Evolutionary conservation across 2,113 vertebrate genomes (phyloP).

Genomic region (Corvus hawaiiensis): DNA sequence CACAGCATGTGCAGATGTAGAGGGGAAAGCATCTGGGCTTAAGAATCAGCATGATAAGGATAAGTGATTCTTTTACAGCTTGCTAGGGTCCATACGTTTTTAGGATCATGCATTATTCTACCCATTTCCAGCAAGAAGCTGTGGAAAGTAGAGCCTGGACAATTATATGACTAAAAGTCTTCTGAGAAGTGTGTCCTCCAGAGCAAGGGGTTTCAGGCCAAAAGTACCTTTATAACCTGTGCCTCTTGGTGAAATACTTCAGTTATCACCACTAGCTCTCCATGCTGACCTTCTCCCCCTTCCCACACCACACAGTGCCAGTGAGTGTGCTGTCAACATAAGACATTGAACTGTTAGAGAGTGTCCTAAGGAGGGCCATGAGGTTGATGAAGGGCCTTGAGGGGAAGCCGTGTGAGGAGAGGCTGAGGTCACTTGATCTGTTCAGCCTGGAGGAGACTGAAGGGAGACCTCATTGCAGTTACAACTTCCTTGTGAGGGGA

Average conservation of each 20-base stretch:
- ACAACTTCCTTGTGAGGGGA: fast-evolving
- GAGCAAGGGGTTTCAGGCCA: neutral
- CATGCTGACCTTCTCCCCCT: neutral
- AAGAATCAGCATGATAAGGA: neutral
- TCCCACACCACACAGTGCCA: neutral
- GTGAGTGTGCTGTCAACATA: neutral
- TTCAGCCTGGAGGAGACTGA: neutral
- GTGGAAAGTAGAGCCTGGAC: neutral
- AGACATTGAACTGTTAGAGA: neutral
- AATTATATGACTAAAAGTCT: neutral
- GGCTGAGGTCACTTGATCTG: neutral
- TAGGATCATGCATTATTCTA: neutral
- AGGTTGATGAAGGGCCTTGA: neutral
- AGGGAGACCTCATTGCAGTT: too few species aligned
- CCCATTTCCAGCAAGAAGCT: neutral
- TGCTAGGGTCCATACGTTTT: neutral
- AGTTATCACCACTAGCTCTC: neutral
- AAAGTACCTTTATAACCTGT: neutral
- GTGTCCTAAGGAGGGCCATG: neutral
- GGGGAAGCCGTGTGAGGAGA: fast-evolving
- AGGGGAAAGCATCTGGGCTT: neutral
- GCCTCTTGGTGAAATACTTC: neutral
- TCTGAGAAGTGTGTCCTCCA: neutral
- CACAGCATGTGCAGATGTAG: neutral
- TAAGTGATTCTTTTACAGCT: neutral